Evolutionary conservation across 2,888 invertebrate genomes (phyloP), one percentile per base, ranked within the genome.

Genomic region (Archips xylosteana): DNA sequence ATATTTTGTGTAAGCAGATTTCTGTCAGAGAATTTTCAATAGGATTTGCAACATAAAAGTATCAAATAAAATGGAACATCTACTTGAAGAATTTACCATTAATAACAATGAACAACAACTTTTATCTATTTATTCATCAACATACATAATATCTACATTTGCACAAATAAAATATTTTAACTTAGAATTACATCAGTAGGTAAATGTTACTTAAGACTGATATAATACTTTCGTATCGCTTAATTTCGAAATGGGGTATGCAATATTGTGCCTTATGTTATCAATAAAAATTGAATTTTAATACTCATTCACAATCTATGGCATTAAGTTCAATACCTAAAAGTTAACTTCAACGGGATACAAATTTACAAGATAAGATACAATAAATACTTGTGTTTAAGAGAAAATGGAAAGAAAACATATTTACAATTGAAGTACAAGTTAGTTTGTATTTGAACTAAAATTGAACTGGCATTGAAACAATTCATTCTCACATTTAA

Each of bases 121-220:
- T 92, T 92, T 92, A 89, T 88, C 92, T 94, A 94, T 94, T 94
- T 94, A 94, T 93, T 94, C 94, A 91, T 93, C 93, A 94, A 94
- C 94, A 93, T 94, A 93, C 92, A 91, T 93, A 91, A 92, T 94
- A 94, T 93, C 94, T 94, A 94, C 94, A 94, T 92, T 92, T 92
- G 92, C 92, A 92, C 92, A 93, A 91, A 90, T 91, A 88, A 85
- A 85, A 84, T 88, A 90, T 45, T 87, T 90, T 90, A 90, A 89
- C 90, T 91, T 92, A 91, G 84, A 89, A 87, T 90, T 88, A 88
- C 87, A 92, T 90, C 90, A 91, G 90, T 89, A 83, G 87, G 86
- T 78, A 78, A 65, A 65, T 65, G 65, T 88, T 86, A 87, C 84
- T 83, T 85, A 85, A 77, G 78, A 65, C 74, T 90, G 88, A 89